Base-by-base conservation (phyloP, 2,113 vertebrate species). In the Apaloderma vittatum region DNA sequence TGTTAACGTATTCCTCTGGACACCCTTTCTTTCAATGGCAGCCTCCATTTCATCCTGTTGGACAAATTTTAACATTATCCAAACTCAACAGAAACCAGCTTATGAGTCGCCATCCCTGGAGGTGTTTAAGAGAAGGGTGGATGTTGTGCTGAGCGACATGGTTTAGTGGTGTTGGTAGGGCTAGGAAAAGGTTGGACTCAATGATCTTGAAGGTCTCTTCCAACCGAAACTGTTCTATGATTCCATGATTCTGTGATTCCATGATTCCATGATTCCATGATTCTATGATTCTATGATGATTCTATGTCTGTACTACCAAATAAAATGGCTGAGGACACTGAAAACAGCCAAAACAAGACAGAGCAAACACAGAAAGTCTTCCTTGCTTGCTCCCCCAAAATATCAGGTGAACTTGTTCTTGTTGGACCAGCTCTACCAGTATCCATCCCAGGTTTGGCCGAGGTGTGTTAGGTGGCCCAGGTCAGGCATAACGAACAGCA, bases 261-360 rank as follows among this genome's bases (percentile, higher is more conserved):
- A 40, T 40, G 37, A 40, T 40, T 40, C 40, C 12, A 40, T 40
- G 40, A 40, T 40, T 40, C 37, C 11, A 40, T 40, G 37, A 40
- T 40, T 40, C 40, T 40, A 40, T 40, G 40, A 40, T 40, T 40
- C 37, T 40, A 40, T 40, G 37, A 40, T n/a, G n/a, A n/a, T 40
- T 40, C 40, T 1, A 0, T 45, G 46, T 22, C 55, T 45, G 0
- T 49, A 55, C 6, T n/a, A 49, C 40, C 51, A 43, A 49, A 40
- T 22, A 48, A 80, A 77, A 43, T 4, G 34, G 29, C 11, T 52
- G 63, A 40, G 36, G 51, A 32, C 1, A 1, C 32, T 11, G 43
- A 61, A 59, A 88, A 6, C n/a, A 93, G 54, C 34, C 49, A 16
- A 52, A 68, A 54, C 37, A 75, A 45, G 55, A 49, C 63, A 54